phyloP scores from a whole-genome alignment of 2,888 invertebrate genomes.

The Schizaphis graminum region DNA sequence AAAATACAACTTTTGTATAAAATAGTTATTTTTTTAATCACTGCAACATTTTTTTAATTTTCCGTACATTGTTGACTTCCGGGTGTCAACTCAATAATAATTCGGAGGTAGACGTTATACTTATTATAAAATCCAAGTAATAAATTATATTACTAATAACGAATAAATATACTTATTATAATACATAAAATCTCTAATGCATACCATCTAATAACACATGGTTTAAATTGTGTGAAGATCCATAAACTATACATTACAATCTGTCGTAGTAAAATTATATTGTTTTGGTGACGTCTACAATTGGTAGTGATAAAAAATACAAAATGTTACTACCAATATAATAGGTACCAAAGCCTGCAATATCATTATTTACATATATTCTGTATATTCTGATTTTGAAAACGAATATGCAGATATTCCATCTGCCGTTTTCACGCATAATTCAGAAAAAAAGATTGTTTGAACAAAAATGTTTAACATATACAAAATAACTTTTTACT shows the following conservation, averaged over 20 bases:
- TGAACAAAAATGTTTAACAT: background rate
- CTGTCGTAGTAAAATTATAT: background rate
- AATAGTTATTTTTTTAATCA: background rate
- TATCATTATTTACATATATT: background rate
- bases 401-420: background rate
- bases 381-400: background rate
- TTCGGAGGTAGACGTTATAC: background rate
- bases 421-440: background rate
- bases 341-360: no score
- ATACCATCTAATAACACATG: background rate
- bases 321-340: no score
- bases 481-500: background rate
- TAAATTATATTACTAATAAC: background rate
- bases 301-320: background rate
- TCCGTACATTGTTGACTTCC: background rate
- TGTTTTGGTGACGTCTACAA: background rate
- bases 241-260: background rate
- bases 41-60: background rate
- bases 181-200: no score
- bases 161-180: no score
- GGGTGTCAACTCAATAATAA: background rate
- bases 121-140: background rate
- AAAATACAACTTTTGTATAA: background rate
- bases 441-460: background rate
- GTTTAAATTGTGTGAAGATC: background rate